Evolutionary conservation across 2,888 invertebrate genomes (phyloP), one percentile per base, ranked within the genome.

Genomic region (Lochmaea capreae): DNA sequence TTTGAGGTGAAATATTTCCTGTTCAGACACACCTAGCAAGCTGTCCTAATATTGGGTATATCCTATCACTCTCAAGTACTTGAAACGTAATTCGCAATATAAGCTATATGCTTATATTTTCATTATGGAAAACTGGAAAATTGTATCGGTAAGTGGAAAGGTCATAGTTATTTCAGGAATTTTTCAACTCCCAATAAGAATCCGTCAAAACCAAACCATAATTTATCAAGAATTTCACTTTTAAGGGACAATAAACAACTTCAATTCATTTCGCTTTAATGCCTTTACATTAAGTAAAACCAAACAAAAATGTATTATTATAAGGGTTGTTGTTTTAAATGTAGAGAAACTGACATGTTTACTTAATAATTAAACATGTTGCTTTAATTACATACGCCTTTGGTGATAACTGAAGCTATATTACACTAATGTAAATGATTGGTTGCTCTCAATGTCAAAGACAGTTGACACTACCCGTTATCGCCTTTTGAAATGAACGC

Each of bases 401-500:
- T 65, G 49, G 65, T 65, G 65, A 65, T 49, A 65, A 65, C 49
- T 52, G 62, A 63, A 63, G 33, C 65, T 65, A 52, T 54, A 54
- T 65, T 65, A 65, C 52, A 49, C 46, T 54, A 43, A 66, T 39
- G 54, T 54, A 66, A 66, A 54, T 66, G 66, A 66, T 66, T 65
- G 62, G 67, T 65, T 57, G 65, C 65, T 73, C 59, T 74, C 70
- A 70, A 67, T 74, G 71, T 74, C 74, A 71, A 26, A 57, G 58
- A 43, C 57, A 67, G 74, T 71, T 74, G 74, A 71, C 68, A 72
- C 74, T 33, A 67, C 63, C 46, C 70, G 72, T 75, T 75, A 72
- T 72, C 75, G 72, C 72, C 67, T 72, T 67, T 61, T 39, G 66
- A 76, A 73, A 76, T 76, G 65, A 76, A 71, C 63, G 73, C 58